Conservation (phyloP, 1,140 invertebrate species). For the Psix sp. region DNA sequence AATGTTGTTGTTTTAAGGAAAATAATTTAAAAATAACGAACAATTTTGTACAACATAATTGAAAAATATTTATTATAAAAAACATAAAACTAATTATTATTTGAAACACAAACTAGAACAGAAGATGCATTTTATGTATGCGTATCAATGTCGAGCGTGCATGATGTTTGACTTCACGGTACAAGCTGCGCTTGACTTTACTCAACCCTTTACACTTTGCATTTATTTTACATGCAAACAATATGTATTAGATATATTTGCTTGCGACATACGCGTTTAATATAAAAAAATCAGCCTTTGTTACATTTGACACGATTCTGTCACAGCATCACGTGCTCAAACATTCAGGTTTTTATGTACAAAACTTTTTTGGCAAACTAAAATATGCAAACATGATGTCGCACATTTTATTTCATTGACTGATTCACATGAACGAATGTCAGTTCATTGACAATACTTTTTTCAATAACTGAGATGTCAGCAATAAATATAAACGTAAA, state of each 20-base stretch:
- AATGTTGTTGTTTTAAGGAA: too few species aligned
- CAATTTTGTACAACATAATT: too few species aligned
- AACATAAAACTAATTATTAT: too few species aligned
- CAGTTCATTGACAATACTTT: too few species aligned
- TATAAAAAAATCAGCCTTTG: slow-evolving; percentile 47
- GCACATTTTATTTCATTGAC: slow-evolving; percentile 48
- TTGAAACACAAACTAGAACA: too few species aligned
- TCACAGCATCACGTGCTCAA: slow-evolving; percentile 55
- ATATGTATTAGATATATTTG: slow-evolving; percentile 48
- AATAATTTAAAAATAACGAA: too few species aligned
- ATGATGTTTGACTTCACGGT: slow-evolving; percentile 18
- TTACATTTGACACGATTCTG: slow-evolving; percentile 55
- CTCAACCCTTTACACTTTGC: slow-evolving; percentile 55
- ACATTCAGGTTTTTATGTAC: slow-evolving; percentile 46
- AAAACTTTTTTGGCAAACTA: slow-evolving; percentile 14
- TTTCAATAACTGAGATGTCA: too few species aligned
- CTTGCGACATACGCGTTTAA: slow-evolving; percentile 40
- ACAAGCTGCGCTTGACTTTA: slow-evolving; percentile 39
- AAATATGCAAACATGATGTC: slow-evolving; percentile 1
- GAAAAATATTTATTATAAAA: too few species aligned
- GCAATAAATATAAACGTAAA: too few species aligned
- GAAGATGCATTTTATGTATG: neutral
- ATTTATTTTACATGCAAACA: slow-evolving; percentile 56
- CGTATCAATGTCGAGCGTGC: slow-evolving; percentile 11
- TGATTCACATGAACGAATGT: slow-evolving; percentile 1